These are phyloP conservation scores for Eupithecia insigniata DNA, from an alignment of 2,888 invertebrate species.

Conservation along the genomic window DNA sequence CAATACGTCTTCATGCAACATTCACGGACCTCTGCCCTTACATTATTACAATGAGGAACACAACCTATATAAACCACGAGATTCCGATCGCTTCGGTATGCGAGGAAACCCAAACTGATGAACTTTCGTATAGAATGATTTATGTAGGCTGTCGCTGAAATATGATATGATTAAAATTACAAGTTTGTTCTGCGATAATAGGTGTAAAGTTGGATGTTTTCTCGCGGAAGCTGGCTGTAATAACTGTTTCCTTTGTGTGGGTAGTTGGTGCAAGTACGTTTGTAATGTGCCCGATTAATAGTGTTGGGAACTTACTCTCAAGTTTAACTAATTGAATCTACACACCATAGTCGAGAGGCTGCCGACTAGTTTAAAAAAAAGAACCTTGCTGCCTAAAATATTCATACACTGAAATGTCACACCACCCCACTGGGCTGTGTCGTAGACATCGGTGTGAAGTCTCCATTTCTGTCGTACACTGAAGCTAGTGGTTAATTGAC, in stretches of 20 bases:
- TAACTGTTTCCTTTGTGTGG: slow-evolving; percentile 63
- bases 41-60: slow-evolving; percentile 66
- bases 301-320: slow-evolving; percentile 47
- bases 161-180: slow-evolving; percentile 15
- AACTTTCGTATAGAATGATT: slow-evolving; percentile 42
- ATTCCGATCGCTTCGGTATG: slow-evolving; percentile 57
- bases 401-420: neutral
- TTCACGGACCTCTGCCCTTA: slow-evolving; percentile 65
- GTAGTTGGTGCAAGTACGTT: slow-evolving; percentile 35
- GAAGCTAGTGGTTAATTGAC: slow-evolving; percentile 49
- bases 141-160: slow-evolving; percentile 22
- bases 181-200: slow-evolving; percentile 26
- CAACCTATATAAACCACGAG: slow-evolving; percentile 64
- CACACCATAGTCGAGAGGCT: neutral
- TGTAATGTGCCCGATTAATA: slow-evolving; percentile 62
- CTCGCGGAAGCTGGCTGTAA: slow-evolving; percentile 55
- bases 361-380: neutral
- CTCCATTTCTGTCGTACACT: slow-evolving; percentile 27
- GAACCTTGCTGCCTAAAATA: neutral
- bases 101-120: slow-evolving; percentile 42
- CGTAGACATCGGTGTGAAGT: neutral
- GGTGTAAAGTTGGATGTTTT: slow-evolving; percentile 50
- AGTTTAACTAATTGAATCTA: slow-evolving; percentile 35
- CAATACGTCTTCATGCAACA: slow-evolving; percentile 75
- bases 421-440: neutral